These are phyloP conservation scores for Cyprinodon diabolis DNA, from an alignment of 2,797 vertebrate genomes.

Conservation along the genomic window DNA sequence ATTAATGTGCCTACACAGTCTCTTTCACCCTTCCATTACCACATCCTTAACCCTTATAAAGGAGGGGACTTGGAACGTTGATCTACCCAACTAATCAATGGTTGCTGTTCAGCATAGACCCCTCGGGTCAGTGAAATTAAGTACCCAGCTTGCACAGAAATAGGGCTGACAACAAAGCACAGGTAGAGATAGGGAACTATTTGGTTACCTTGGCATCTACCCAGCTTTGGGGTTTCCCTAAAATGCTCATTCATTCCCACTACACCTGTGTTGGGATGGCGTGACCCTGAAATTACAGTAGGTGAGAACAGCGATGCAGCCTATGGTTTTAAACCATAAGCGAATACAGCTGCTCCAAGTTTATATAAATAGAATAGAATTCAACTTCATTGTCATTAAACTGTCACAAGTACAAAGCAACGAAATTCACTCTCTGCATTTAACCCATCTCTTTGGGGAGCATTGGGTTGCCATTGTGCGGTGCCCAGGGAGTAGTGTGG, in stretches of 20 bases:
- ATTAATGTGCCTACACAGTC: constrained; percentile 46
- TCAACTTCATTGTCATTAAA: no score
- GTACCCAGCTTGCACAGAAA: constrained; percentile 73
- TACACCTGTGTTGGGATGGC: constrained; percentile 27
- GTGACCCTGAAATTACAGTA: constrained; percentile 32
- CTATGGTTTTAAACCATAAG: neutral
- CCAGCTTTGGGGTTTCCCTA: constrained; percentile 35
- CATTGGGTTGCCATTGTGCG: no score
- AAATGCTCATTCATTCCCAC: constrained; percentile 32
- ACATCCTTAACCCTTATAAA: constrained; percentile 80
- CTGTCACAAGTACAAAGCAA: no score
- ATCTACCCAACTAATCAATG: constrained; percentile 80
- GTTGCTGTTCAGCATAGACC: constrained; percentile 80
- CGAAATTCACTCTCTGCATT: no score
- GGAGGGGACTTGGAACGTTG: constrained; percentile 65
- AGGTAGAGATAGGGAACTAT: constrained; percentile 52
- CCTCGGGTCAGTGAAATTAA: constrained; percentile 82
- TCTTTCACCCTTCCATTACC: constrained; percentile 60
- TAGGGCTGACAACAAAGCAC: constrained; percentile 45
- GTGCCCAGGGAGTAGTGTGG: no score
- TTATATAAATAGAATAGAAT: neutral
- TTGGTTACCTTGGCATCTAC: constrained; percentile 64
- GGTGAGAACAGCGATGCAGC: constrained; percentile 14
- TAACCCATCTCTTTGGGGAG: no score
- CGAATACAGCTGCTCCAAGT: neutral